A percentile compares a stretch with the other conserved stretches of the same genome.
These are phyloP conservation scores for Ammodytes marinus DNA, from an alignment of 2,113 vertebrate species.

Conservation along the genomic window DNA sequence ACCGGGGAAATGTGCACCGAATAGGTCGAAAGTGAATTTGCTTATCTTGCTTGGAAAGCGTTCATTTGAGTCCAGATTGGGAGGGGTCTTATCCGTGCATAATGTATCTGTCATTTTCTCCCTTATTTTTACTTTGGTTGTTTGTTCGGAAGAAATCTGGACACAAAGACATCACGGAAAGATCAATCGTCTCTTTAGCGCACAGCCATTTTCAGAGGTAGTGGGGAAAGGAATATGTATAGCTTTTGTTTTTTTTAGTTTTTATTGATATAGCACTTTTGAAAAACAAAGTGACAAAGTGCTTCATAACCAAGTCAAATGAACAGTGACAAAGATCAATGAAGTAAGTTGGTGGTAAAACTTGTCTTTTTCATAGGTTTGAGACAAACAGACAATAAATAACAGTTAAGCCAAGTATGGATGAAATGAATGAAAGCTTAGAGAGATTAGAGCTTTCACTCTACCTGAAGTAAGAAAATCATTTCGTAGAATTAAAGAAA, in stretches of 20 bases:
- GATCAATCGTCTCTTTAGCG: slow-evolving; percentile 46
- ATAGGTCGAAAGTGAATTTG: slow-evolving; percentile 47
- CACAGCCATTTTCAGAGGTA: slow-evolving; percentile 24
- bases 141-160: slow-evolving; percentile 57
- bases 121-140: slow-evolving; percentile 50
- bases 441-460: slow-evolving; percentile 13
- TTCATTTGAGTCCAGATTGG: slow-evolving; percentile 52
- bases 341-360: neutral
- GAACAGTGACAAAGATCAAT: slow-evolving; percentile 9
- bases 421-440: slow-evolving; percentile 9
- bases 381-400: neutral
- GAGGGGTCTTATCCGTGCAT: slow-evolving; percentile 53
- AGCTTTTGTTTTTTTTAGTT: neutral
- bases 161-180: slow-evolving; percentile 48
- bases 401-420: slow-evolving; percentile 14
- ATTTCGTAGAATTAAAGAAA: slow-evolving; percentile 11
- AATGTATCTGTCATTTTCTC: slow-evolving; percentile 50
- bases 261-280: slow-evolving; percentile 19
- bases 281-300: slow-evolving; percentile 5
- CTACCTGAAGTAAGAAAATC: neutral
- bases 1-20: slow-evolving; percentile 32
- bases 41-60: slow-evolving; percentile 57
- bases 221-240: slow-evolving; percentile 1
- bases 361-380: neutral
- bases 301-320: slow-evolving; percentile 15